Base-by-base conservation (phyloP, 1,140 invertebrate genomes). In the Agraylea sexmaculata region DNA sequence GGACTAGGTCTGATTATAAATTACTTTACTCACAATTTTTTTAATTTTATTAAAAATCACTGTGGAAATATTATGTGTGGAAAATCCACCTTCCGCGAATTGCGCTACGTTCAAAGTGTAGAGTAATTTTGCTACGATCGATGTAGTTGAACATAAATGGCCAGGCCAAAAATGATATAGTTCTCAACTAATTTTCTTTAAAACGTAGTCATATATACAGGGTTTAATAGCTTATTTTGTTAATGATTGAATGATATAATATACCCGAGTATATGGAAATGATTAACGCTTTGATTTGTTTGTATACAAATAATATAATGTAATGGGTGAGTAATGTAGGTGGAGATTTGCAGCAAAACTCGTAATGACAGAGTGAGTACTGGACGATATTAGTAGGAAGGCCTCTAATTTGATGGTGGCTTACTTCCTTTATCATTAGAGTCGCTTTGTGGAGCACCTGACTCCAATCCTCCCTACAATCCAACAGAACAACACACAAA, bases 401-500 rank as follows among this genome's bases (percentile, higher is more conserved):
- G 16, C 27, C 27, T 39, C 23, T 39, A 39, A 39, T 39, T 39
- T 39, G 37, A 39, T 16, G 37, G 27, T 13, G 12, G 28, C 17
- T 19, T 39, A 5, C 37, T 39, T 39, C 25, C 37, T 39, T 39
- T 39, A 39, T 39, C 37, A 39, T 39, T 39, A 39, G 27, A 13
- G 27, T 4, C 25, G 29, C 31, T 30, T 16, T 37, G 16, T 11
- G n/a, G 18, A 17, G 13, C 25, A 6, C 6, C 16, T 39, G 35
- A 22, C 25, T 21, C 5, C 19, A 6, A n/a, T 6, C 32, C 15
- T 30, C 8, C 13, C 31, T 39, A 29, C 25, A 12, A 13, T 11
- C 30, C 15, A 13, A 32, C 30, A 32, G 8, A 3, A 17, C 30
- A 8, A 8, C 15, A 32, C 18, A 10, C 7, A 13, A 13, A 16